Base-by-base conservation (phyloP, 2,888 invertebrate genomes). In the Chorisops tibialis region DNA sequence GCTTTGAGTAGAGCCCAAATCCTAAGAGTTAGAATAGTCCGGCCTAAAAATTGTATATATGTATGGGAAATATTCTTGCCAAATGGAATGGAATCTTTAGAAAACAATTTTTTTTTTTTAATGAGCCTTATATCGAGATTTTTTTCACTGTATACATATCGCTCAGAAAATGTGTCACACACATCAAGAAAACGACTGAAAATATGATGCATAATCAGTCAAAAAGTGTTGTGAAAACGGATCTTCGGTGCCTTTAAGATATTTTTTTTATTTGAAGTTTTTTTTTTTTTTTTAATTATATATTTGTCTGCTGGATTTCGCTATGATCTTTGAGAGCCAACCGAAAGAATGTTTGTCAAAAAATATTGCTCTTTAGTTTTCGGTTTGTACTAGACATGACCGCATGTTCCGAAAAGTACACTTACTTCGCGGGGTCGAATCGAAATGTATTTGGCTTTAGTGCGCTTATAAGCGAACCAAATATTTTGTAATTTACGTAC, bases 151-250 rank as follows among this genome's bases (percentile, higher is more conserved):
- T 61, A 24, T 39, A 37, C 54, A 47, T 18, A 22, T 38, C 48
- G 41, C 38, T 19, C 21, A 39, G 24, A 30, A 14, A 50, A 48
- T 18, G 48, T 61, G 52, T 54, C 52, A 52, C 61, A 54, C 47
- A 30, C 9, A 30, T 30, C 30, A 30, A 5, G 19, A 47, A 41
- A 60, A 50, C 45, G 38, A 54, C 61, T 48, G 30, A 61, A 61
- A 61, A 54, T 61, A 61, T 61, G 61, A 61, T 41, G 37, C 49
- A 14, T 52, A 52, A 61, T 61, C 54, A 52, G 47, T 61, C 61
- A 61, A 39, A 30, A 30, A 30, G 30, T 30, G 9, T 30, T 30
- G 9, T 30, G 2, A 9, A 30, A 9, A 9, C 30, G 9, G 30
- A 30, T 30, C 30, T 5, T 7, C 30, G 30, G 30, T 30, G 30